Evolutionary conservation across 1,140 invertebrate genomes (phyloP), one percentile per base, ranked within the genome.

Genomic region (Ridgeia piscesae): DNA sequence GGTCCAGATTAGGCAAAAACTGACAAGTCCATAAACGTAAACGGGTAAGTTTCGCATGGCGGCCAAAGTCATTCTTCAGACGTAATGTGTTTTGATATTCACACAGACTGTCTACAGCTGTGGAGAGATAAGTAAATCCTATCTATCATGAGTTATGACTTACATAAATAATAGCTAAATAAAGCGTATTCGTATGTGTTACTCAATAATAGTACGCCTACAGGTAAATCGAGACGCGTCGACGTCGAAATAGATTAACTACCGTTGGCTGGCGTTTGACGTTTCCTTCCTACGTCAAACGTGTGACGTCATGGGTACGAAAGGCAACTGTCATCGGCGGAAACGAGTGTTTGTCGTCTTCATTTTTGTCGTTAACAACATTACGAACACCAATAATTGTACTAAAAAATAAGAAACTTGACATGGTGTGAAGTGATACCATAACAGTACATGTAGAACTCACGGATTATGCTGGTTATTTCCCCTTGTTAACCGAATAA

Each of bases 91-190:
- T 77, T 31, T 77, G 58, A 77, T 77, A 77, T 77, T 4, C 58
- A 31, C 58, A 31, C 58, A 27, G 17, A 21, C 58, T 77, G 58
- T 77, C 58, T 77, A 21, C 58, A 77, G 58, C 58, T 77, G 58
- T 31, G 58, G 14, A 2, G 58, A 17, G 58, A 77, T 77, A 77
- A 77, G 58, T 77, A 77, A 77, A 77, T 77, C 58, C 11, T 77
- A 77, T 77, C 58, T 77, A 31, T 77, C 58, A 21, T 77, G 58
- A 77, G 58, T 27, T 77, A 31, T 77, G 58, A 77, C 58, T 4
- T 77, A 77, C 58, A 77, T 77, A 77, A 77, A 77, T 77, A 77
- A 77, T 27, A 77, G 58, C 58, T 77, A 77, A 77, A 77, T 77
- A 77, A 77, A 77, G 58, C 58, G 27, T 21, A 17, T 77, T 77